Conservation (phyloP, 2,888 invertebrate genomes). For the Agrenia bidenticulata region DNA sequence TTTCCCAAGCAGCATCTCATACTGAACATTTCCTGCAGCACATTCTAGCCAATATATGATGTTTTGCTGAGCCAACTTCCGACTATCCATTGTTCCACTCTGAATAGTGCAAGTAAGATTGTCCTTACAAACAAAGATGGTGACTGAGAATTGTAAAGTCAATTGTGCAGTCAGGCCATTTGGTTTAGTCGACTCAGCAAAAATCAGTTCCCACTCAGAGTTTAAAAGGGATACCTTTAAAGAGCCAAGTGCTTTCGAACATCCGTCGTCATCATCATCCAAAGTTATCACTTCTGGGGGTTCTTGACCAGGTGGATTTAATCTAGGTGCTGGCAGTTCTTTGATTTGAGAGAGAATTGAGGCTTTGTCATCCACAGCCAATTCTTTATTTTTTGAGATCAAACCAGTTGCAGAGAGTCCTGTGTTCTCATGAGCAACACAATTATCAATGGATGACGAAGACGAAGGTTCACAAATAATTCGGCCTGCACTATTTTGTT, state of each 20-base stretch:
- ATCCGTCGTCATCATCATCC: slow-evolving; percentile 25
- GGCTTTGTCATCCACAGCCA: no score
- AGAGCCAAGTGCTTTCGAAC: neutral
- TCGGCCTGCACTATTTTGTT: no score
- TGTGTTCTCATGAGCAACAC: no score
- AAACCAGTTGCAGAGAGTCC: no score
- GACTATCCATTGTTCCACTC: neutral
- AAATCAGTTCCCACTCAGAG: slow-evolving; percentile 29
- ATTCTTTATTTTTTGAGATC: no score
- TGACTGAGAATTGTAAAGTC: slow-evolving; percentile 15
- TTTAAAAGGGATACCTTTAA: slow-evolving; percentile 15
- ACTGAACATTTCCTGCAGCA: slow-evolving; percentile 20
- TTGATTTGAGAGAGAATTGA: no score
- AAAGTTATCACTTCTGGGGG: slow-evolving; percentile 27
- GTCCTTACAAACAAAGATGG: slow-evolving; percentile 24
- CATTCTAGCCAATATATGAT: slow-evolving; percentile 34
- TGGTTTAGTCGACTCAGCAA: slow-evolving; percentile 19
- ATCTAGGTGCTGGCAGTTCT: no score
- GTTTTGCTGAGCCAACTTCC: slow-evolving; percentile 27
- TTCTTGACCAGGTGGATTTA: no score
- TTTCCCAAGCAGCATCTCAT: neutral
- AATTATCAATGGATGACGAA: no score
- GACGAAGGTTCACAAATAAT: no score
- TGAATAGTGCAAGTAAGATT: slow-evolving; percentile 11
- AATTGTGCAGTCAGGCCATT: slow-evolving; percentile 22